Percentiles rank a stretch among this genome's conserved stretches.
Evolutionary conservation across 1,140 invertebrate species (phyloP).

Genomic region (Apocrypta bakeri): DNA sequence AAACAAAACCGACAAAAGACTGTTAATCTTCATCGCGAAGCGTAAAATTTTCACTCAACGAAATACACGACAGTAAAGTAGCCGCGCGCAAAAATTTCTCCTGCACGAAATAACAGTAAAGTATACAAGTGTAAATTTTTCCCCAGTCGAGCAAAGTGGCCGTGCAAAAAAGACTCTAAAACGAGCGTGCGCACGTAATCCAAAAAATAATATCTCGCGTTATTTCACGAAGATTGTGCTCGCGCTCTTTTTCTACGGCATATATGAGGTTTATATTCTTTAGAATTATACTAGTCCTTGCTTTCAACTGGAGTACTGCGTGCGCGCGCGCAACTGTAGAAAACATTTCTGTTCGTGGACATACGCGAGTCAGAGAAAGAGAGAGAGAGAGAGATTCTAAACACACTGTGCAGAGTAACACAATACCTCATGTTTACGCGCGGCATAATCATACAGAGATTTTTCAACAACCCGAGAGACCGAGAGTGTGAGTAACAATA

Average conservation of each 20-base stretch:
- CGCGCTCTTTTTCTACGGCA: neutral
- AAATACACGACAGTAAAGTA: neutral
- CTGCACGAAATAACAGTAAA: neutral
- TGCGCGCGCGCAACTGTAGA: neutral
- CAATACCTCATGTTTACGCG: constrained; percentile 24
- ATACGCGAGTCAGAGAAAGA: neutral
- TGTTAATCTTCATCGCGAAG: neutral
- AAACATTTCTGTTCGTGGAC: neutral
- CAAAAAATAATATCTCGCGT: constrained; percentile 28
- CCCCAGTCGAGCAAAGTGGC: neutral
- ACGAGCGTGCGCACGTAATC: too few relatives aligned
- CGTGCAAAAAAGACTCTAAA: neutral
- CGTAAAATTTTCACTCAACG: neutral
- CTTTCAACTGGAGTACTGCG: neutral
- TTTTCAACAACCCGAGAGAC: neutral
- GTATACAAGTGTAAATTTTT: neutral
- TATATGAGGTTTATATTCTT: constrained; percentile 8
- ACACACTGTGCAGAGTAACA: constrained; percentile 13
- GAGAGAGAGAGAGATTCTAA: constrained; percentile 14
- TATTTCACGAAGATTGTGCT: constrained; percentile 35
- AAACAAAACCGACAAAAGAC: neutral
- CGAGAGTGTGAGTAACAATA: neutral
- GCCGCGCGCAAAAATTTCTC: neutral
- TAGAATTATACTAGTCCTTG: constrained; percentile 5
- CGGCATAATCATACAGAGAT: constrained; percentile 9